Evolutionary conservation across 2,113 vertebrate species (phyloP).

Genomic region (Uropsilus gracilis): DNA sequence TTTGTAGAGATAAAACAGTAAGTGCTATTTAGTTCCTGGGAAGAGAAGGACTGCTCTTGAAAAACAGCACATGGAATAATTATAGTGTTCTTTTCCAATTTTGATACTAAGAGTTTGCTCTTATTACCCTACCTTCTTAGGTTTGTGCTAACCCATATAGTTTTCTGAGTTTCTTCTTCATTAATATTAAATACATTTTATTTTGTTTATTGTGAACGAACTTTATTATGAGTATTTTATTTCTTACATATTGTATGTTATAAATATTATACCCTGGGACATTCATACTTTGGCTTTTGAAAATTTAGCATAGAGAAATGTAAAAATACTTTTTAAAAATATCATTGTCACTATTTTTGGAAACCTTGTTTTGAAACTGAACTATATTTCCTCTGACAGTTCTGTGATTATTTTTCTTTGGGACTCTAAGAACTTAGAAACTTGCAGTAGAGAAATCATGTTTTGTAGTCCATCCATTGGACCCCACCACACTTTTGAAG

Average conservation of each 20-base stretch:
- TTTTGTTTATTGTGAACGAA: not conserved
- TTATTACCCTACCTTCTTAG: not conserved
- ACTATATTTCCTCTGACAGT: not conserved
- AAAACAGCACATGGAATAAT: not conserved
- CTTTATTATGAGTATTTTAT: not conserved
- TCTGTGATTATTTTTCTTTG: not conserved
- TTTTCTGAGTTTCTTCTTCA: not conserved
- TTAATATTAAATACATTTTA: not conserved
- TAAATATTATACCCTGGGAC: not conserved
- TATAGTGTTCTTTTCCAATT: not conserved
- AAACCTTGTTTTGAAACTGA: not conserved
- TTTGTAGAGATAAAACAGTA: not conserved
- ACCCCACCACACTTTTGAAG: too few relatives aligned
- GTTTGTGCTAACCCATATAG: not conserved
- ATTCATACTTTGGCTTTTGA: not conserved
- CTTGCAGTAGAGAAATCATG: too few relatives aligned
- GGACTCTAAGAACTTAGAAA: not conserved
- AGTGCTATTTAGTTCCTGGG: not conserved
- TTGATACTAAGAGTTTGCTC: not conserved
- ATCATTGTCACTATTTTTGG: not conserved
- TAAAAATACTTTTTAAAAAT: not conserved
- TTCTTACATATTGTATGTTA: not conserved
- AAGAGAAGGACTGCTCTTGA: accelerated
- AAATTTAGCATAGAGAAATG: not conserved
- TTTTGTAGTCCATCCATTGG: too few relatives aligned